phyloP scores from a whole-genome alignment of 2,113 vertebrate genomes.

The Elaphurus davidianus region DNA sequence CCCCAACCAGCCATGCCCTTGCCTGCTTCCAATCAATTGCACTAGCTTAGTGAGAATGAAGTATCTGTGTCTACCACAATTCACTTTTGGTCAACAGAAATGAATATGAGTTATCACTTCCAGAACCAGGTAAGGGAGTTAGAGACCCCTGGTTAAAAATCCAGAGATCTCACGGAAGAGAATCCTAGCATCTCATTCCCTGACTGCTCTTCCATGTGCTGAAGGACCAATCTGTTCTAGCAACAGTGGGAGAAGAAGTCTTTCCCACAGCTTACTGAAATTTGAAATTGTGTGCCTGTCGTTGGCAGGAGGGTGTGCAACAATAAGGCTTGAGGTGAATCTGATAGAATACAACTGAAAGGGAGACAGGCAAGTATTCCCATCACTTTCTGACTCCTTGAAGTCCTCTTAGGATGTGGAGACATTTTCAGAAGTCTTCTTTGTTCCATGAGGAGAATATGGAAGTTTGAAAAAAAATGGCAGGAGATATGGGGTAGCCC shows the following conservation, averaged over 20 bases:
- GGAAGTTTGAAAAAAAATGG: not conserved
- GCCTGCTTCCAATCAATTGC: not conserved
- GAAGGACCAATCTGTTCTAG: not conserved
- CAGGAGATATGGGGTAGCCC: not conserved
- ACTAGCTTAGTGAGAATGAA: not conserved
- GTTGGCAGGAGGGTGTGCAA: not conserved
- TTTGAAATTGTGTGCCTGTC: not conserved
- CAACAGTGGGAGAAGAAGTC: not conserved
- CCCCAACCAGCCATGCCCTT: not conserved
- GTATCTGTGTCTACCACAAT: not conserved
- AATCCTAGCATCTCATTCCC: not conserved
- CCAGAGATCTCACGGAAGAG: accelerated
- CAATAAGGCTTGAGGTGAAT: not conserved
- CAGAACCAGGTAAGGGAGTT: not conserved
- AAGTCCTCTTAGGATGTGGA: not conserved
- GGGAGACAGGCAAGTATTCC: not conserved
- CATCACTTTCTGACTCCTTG: not conserved
- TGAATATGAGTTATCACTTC: not conserved
- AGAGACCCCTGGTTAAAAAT: not conserved
- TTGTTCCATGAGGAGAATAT: not conserved
- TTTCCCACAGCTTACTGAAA: not conserved
- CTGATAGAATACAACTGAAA: not conserved
- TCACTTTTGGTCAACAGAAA: not conserved
- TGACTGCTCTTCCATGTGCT: not conserved
- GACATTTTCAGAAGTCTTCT: not conserved